Percentiles rank a stretch among this genome's conserved stretches.
Conservation (phyloP, 2,797 vertebrate species). For the Pseudomugil tenellus region DNA sequence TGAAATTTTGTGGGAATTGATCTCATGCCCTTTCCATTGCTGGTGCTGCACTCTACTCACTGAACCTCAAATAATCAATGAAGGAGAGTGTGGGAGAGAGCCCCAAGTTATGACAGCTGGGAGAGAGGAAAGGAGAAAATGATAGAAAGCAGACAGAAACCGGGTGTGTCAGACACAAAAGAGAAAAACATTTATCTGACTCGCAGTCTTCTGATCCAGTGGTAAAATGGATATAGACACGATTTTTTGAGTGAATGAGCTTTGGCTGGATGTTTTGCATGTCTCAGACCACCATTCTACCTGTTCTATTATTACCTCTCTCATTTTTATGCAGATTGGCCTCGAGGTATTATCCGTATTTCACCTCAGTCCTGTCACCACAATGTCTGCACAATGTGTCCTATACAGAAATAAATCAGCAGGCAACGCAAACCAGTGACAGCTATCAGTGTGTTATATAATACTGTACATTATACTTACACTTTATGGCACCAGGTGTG, state of each 20-base stretch:
- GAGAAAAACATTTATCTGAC: conserved; percentile 32
- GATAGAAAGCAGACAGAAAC: conserved; percentile 36
- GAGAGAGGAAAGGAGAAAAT: conserved; percentile 19
- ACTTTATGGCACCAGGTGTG: neutral
- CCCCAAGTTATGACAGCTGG: conserved; percentile 27
- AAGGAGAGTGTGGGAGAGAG: conserved; percentile 31
- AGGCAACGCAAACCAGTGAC: conserved; percentile 44
- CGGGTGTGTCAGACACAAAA: conserved; percentile 37
- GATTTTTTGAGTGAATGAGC: conserved; percentile 51
- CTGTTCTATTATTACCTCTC: conserved; percentile 62
- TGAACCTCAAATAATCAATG: conserved; percentile 71
- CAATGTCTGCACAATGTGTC: conserved; percentile 49
- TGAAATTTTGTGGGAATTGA: conserved; percentile 73
- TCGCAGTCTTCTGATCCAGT: conserved; percentile 46
- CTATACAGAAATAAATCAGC: conserved; percentile 38
- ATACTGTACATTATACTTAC: conserved; percentile 32
- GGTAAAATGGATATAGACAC: conserved; percentile 55
- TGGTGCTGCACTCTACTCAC: conserved; percentile 50
- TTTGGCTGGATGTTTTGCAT: conserved; percentile 48
- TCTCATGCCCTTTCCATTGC: conserved; percentile 64
- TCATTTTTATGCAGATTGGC: conserved; percentile 72
- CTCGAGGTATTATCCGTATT: conserved; percentile 64
- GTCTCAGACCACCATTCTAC: conserved; percentile 53
- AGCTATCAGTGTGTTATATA: conserved; percentile 39
- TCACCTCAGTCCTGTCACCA: conserved; percentile 52